Base-by-base conservation (phyloP, 2,888 invertebrate genomes). In the Tortrix viridana region DNA sequence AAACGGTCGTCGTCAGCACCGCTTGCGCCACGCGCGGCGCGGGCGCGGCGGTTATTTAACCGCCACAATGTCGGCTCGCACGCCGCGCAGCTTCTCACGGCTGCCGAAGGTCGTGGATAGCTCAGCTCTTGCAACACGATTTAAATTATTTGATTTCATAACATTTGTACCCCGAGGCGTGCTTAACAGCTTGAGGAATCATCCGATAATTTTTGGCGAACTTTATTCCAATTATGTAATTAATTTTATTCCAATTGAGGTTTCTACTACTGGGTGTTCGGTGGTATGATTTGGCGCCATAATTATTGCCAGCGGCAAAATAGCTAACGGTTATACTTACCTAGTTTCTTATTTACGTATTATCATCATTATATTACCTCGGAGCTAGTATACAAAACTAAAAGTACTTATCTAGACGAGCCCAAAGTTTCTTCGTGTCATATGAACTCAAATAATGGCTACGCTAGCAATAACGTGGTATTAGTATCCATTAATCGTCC, bases 91-190 rank as follows among this genome's bases (percentile, higher is more conserved):
- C 82, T 89, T 90, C 90, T 88, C 90, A 90, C 91, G 91, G 81
- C 80, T 80, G 81, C 82, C 85, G 89, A 90, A 90, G 90, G 90
- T 89, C 88, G 87, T 77, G 84, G 85, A 86, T 88, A 88, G 84
- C 83, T 84, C 78, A 71, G 78, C 74, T 80, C 85, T 91, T 91
- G 88, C 89, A 85, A 90, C 89, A 91, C 84, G 81, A 77, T 88
- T 86, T 83, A 88, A 89, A 89, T 88, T 86, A 88, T 89, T 86
- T 86, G 81, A 84, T 90, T 91, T 91, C 91, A 86, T 88, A 90
- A 90, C 73, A 79, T 80, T 77, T 70, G 73, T 78, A 77, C 82
- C 80, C 79, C 74, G 74, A 77, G 82, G 82, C 81, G 73, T 76
- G 78, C 75, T 76, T 80, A 73, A 71, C 71, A 69, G 68, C 63